phyloP scores from a whole-genome alignment of 2,797 vertebrate genomes.

The Rousettus madagascariensis region DNA sequence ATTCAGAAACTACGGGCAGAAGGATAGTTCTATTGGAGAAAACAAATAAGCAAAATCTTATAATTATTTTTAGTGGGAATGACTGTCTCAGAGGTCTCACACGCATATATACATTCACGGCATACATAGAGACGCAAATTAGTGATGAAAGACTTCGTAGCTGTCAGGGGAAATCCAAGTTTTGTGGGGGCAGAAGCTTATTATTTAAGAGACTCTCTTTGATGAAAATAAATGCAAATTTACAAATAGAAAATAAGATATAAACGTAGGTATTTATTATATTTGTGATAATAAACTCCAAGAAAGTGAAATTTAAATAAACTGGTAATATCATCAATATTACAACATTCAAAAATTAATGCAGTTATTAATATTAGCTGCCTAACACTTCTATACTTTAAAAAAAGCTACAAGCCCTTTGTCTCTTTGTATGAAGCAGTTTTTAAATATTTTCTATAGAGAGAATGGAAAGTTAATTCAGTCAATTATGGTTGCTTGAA shows the following conservation, averaged over 20 bases:
- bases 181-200: background rate
- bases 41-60: background rate
- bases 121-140: background rate
- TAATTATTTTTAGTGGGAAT: background rate
- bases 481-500: background rate
- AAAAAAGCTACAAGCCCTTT: background rate
- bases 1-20: background rate
- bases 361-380: background rate
- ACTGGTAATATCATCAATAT: background rate
- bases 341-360: background rate
- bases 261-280: background rate
- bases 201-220: background rate
- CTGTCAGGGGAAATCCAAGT: background rate
- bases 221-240: background rate
- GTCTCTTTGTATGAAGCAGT: background rate
- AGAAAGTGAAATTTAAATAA: conserved; percentile 31
- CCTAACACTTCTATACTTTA: background rate
- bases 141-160: background rate
- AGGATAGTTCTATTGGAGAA: background rate
- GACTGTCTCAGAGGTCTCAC: background rate
- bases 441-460: background rate
- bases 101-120: background rate
- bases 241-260: background rate
- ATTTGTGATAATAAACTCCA: background rate
- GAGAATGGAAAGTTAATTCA: background rate